phyloP scores from a whole-genome alignment of 2,888 invertebrate species.

The Drosophila phalerata region DNA sequence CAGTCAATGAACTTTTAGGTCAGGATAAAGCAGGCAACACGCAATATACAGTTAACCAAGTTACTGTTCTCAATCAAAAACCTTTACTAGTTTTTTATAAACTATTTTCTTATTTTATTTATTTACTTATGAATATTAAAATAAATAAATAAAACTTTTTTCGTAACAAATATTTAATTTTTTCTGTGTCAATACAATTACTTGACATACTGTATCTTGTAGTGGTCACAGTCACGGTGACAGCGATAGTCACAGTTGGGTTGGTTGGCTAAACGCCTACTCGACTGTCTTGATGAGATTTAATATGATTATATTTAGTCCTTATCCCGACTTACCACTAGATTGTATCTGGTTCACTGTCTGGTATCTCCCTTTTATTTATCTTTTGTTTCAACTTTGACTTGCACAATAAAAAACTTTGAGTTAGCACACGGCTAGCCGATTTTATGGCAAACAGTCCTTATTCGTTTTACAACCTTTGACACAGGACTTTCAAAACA shows the following conservation, averaged over 20 bases:
- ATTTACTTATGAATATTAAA: not conserved
- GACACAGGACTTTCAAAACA: conserved; percentile 60
- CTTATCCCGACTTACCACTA: conserved; percentile 43
- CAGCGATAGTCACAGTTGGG: conserved; percentile 3
- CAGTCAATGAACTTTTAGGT: conserved; percentile 76
- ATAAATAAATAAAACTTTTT: too few species aligned
- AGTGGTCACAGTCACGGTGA: conserved; percentile 17
- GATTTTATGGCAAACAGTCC: conserved; percentile 59
- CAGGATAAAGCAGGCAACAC: conserved; percentile 55
- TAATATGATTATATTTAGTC: not conserved
- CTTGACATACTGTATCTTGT: not conserved
- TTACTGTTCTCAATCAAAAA: not conserved
- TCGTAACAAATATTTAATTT: too few species aligned
- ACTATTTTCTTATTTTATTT: not conserved
- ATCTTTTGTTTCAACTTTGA: conserved; percentile 36
- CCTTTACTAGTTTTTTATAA: too few species aligned
- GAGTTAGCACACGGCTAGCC: conserved; percentile 49
- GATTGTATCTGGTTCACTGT: conserved; percentile 8
- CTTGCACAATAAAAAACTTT: conserved; percentile 68
- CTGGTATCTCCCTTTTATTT: conserved; percentile 12
- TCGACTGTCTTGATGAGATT: conserved; percentile 22
- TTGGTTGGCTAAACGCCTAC: conserved; percentile 31
- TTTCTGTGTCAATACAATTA: not conserved
- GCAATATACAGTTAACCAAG: conserved; percentile 49
- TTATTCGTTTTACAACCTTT: conserved; percentile 45